A percentile compares a stretch with the other conserved stretches of the same genome.
Evolutionary conservation across 1,140 invertebrate species (phyloP).

Genomic region (Anoplophora glabripennis): DNA sequence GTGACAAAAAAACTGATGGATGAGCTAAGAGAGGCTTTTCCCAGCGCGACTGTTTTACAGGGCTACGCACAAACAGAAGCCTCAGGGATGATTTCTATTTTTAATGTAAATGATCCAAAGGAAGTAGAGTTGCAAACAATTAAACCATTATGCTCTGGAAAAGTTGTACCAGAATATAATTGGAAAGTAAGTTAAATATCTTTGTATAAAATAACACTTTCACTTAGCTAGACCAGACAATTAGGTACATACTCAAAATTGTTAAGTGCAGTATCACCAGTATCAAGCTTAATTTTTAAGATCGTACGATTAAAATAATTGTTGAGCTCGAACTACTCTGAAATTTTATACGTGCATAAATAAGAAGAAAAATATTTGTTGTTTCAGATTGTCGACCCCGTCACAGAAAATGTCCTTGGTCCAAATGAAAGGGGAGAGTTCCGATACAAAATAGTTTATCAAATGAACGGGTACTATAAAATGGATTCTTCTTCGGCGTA

Average conservation of each 20-base stretch:
- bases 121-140: neutral
- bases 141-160: neutral
- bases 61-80: neutral
- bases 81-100: neutral
- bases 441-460: constrained; percentile 50
- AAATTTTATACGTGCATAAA: too few relatives aligned
- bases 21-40: neutral
- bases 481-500: constrained; percentile 61
- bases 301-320: too few relatives aligned
- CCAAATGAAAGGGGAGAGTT: constrained; percentile 56
- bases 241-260: too few relatives aligned
- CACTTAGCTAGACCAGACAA: too few relatives aligned
- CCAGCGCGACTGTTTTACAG: neutral
- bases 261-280: too few relatives aligned
- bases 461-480: constrained; percentile 56
- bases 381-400: constrained; percentile 44
- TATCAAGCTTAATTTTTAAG: too few relatives aligned
- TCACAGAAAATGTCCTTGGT: constrained; percentile 50
- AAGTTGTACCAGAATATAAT: neutral
- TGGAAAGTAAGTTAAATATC: constrained; percentile 9
- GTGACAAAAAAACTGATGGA: neutral
- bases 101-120: neutral
- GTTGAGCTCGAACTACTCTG: too few relatives aligned
- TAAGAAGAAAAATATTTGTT: neutral
- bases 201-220: too few relatives aligned